Conservation (phyloP, 2,113 vertebrate genomes). For the Toxotes chatareus region DNA sequence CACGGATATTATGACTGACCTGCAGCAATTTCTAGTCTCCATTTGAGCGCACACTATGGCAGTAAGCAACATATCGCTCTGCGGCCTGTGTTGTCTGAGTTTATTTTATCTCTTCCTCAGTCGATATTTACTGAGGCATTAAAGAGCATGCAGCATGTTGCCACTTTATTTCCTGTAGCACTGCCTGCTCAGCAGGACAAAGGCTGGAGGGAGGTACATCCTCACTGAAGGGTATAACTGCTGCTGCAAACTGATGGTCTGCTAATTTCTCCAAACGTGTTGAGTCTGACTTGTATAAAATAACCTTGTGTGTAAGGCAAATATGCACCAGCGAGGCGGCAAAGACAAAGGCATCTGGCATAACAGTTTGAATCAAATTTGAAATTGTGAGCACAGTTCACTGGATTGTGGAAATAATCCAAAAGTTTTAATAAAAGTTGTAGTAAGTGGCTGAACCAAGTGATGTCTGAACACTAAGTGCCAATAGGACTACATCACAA, state of each 20-base stretch:
- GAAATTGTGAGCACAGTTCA: constrained; percentile 6
- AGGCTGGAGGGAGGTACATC: constrained; percentile 33
- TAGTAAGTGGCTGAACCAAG: background rate
- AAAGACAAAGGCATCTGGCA: constrained; percentile 22
- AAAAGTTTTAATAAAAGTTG: constrained; percentile 6
- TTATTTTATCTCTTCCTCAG: constrained; percentile 74
- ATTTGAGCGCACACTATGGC: constrained; percentile 53
- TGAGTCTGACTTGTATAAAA: constrained; percentile 23
- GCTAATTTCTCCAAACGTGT: constrained; percentile 33
- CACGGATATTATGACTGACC: constrained; percentile 75
- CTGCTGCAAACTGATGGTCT: constrained; percentile 46
- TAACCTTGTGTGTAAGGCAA: constrained; percentile 22
- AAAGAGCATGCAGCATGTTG: constrained; percentile 66
- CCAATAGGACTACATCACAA: background rate
- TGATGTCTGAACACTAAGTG: background rate
- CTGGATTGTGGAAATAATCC: background rate
- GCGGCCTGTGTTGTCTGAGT: constrained; percentile 68
- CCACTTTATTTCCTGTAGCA: constrained; percentile 69
- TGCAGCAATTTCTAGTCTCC: constrained; percentile 66
- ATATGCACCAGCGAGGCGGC: constrained; percentile 1
- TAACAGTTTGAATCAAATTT: constrained; percentile 29
- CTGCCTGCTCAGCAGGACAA: constrained; percentile 66
- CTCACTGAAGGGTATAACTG: constrained; percentile 44
- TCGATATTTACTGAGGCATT: constrained; percentile 82
- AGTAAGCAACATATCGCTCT: constrained; percentile 64